phyloP scores from a whole-genome alignment of 2,113 vertebrate genomes.

The Daboia siamensis region DNA sequence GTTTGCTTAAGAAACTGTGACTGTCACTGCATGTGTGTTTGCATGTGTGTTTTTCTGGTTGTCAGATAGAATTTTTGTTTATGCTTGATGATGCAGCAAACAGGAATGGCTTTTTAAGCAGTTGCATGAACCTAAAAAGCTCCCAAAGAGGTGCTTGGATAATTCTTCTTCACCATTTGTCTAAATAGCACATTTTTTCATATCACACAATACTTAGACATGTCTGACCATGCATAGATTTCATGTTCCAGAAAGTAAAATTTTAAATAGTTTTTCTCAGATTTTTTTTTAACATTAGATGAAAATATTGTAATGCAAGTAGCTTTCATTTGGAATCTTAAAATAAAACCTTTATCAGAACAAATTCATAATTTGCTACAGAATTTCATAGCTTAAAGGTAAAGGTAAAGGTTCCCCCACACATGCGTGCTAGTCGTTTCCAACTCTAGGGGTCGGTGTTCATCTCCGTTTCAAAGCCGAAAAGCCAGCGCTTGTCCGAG shows the following conservation, averaged over 20 bases:
- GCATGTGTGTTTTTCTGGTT: neutral
- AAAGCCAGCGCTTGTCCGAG: no score
- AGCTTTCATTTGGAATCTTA: neutral
- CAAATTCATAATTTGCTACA: neutral
- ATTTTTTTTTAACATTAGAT: neutral
- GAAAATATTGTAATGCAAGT: neutral
- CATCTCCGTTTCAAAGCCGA: no score
- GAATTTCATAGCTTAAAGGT: neutral
- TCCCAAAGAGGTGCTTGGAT: neutral
- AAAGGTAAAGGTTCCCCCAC: no score
- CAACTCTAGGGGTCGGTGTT: no score
- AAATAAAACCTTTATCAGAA: neutral
- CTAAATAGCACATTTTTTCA: neutral
- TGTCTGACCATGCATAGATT: neutral
- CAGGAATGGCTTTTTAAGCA: neutral
- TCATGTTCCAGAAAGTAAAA: neutral
- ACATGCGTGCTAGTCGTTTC: no score
- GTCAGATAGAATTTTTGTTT: neutral
- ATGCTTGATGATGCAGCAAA: neutral
- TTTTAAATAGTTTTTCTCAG: neutral
- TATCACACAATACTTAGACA: neutral
- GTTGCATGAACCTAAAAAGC: neutral
- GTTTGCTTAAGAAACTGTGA: neutral
- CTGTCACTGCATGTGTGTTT: neutral
- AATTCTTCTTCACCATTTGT: neutral